A percentile compares a stretch with the other conserved stretches of the same genome.
These are phyloP conservation scores for Heliothis virescens DNA, from an alignment of 1,140 invertebrate genomes.

Conservation along the genomic window DNA sequence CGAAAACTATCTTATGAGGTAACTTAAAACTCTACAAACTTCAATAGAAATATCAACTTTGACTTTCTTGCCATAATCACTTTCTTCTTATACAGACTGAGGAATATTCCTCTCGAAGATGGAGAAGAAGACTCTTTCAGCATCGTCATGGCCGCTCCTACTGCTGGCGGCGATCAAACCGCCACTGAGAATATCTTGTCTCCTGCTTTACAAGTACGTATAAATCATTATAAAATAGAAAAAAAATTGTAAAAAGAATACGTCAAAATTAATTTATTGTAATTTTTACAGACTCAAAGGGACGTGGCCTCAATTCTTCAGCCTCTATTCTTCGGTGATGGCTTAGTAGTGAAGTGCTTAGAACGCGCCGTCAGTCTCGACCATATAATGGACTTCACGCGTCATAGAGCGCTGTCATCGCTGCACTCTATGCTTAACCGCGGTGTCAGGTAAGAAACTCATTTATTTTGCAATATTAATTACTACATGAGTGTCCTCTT, in stretches of 20 bases:
- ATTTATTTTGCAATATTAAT: too few relatives aligned
- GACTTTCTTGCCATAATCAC: neutral
- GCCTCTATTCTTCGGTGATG: conserved; percentile 96
- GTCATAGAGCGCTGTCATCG: conserved; percentile 96
- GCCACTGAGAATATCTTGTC: conserved; percentile 91
- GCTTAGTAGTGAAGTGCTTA: conserved; percentile 96
- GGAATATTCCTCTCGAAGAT: conserved; percentile 97
- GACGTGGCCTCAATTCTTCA: conserved; percentile 95
- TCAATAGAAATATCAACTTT: neutral
- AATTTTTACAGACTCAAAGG: conserved; percentile 90
- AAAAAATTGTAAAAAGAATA: too few relatives aligned
- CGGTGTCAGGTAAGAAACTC: conserved; percentile 88
- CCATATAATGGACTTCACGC: conserved; percentile 99
- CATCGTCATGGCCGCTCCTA: conserved; percentile 82
- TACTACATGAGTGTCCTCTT: too few relatives aligned
- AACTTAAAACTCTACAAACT: conserved; percentile 14
- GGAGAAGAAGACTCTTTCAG: conserved; percentile 92
- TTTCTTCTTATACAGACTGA: conserved; percentile 86
- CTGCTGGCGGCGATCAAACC: conserved; percentile 77
- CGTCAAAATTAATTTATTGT: too few relatives aligned
- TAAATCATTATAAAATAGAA: neutral
- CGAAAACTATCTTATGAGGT: conserved; percentile 95
- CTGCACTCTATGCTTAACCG: conserved; percentile 99
- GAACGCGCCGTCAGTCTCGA: conserved; percentile 97
- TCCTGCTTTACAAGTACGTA: conserved; percentile 90